Percentiles rank a stretch among this genome's conserved stretches.
Conservation (phyloP, 2,888 invertebrate genomes). For the Eupithecia inturbata region DNA sequence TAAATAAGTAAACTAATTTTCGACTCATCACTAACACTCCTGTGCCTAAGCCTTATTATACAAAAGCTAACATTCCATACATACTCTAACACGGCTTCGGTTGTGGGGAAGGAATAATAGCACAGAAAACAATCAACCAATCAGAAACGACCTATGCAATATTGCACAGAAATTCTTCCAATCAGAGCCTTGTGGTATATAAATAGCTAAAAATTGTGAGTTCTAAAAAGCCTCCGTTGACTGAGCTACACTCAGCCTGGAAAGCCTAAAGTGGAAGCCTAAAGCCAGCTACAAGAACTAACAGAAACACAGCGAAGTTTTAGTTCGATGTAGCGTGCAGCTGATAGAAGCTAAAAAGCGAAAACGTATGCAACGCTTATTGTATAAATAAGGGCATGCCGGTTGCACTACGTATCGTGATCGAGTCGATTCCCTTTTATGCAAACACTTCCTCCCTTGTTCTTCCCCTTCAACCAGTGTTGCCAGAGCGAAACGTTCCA, state of each 20-base stretch:
- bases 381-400: constrained; percentile 81
- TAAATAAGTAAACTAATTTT: constrained; percentile 69
- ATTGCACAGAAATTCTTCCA: not conserved
- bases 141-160: not conserved
- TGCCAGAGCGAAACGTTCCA: constrained; percentile 70
- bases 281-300: constrained; percentile 60
- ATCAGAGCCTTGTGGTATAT: not conserved
- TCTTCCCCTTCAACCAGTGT: constrained; percentile 62
- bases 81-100: constrained; percentile 51
- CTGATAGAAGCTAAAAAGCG: constrained; percentile 57
- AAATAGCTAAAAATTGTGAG: not conserved
- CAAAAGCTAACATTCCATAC: constrained; percentile 71
- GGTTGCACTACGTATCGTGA: constrained; percentile 84
- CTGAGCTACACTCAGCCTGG: constrained; percentile 33
- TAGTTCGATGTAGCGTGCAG: constrained; percentile 73
- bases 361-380: constrained; percentile 84
- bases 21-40: constrained; percentile 81
- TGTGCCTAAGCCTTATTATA: constrained; percentile 64
- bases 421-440: constrained; percentile 68
- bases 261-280: constrained; percentile 65
- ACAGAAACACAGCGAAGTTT: constrained; percentile 42
- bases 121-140: constrained; percentile 38
- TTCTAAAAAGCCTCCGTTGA: not conserved
- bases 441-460: constrained; percentile 50
- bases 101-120: constrained; percentile 48